Percentiles rank a stretch among this genome's conserved stretches.
Evolutionary conservation across 1,140 invertebrate species (phyloP).

Genomic region (Microplitis demolitor): DNA sequence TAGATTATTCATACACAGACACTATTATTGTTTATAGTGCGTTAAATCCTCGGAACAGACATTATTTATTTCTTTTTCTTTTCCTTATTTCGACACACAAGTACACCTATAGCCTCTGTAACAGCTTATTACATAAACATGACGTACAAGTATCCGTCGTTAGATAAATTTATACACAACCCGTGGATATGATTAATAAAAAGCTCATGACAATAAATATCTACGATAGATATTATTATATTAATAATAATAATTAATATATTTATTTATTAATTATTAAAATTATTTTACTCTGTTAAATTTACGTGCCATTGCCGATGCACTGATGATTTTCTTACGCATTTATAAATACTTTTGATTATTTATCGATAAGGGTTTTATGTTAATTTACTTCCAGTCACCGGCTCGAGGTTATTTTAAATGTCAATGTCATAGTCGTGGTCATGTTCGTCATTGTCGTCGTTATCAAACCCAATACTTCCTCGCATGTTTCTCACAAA

Average conservation of each 20-base stretch:
- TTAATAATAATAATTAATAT: too few relatives aligned
- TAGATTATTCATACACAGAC: slow-evolving; percentile 1
- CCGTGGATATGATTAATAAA: slow-evolving; percentile 30
- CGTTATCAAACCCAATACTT: background rate
- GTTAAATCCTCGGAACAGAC: background rate
- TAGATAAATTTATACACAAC: slow-evolving; percentile 10
- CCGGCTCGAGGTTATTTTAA: too few relatives aligned
- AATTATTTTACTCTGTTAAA: background rate
- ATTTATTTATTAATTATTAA: background rate
- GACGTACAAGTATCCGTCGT: background rate
- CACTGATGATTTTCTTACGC: background rate
- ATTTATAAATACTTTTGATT: slow-evolving; percentile 23
- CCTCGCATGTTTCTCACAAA: background rate
- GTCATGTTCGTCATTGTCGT: too few relatives aligned
- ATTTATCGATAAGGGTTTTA: slow-evolving; percentile 17
- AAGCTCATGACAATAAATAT: slow-evolving; percentile 9
- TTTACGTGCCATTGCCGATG: slow-evolving; percentile 5
- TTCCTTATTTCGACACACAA: too few relatives aligned
- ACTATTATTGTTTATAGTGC: background rate
- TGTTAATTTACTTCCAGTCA: background rate
- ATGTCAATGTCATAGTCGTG: too few relatives aligned
- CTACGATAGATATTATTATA: background rate
- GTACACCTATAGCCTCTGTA: too few relatives aligned
- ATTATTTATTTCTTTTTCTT: background rate
- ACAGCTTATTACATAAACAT: too few relatives aligned